Conservation (phyloP, 2,797 vertebrate species). For the Macropus fuliginosus region DNA sequence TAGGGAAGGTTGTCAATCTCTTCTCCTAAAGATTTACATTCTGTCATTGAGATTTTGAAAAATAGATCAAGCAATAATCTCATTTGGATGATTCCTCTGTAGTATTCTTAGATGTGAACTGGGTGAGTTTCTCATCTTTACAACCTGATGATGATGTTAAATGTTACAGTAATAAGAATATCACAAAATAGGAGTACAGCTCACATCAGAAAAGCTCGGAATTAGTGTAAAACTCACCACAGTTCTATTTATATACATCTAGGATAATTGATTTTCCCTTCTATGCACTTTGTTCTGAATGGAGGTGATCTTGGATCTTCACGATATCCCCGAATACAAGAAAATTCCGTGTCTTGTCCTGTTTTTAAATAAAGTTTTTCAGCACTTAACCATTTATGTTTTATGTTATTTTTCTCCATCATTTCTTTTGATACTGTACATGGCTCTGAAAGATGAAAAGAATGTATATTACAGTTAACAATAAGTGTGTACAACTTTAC, state of each 20-base stretch:
- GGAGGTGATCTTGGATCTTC: rapidly evolving
- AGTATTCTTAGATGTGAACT: too few species aligned
- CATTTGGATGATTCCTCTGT: too few species aligned
- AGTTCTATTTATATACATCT: rapidly evolving
- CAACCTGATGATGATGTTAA: too few species aligned
- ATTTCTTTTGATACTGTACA: slow-evolving; percentile 16
- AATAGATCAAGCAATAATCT: too few species aligned
- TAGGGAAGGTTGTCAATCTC: too few species aligned
- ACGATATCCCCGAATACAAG: rapidly evolving
- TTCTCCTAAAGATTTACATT: too few species aligned
- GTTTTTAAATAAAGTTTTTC: background rate
- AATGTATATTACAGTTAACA: background rate
- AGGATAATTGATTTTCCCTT: background rate
- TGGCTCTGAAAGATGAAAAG: slow-evolving; percentile 10
- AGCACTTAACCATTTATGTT: rapidly evolving
- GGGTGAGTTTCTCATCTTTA: too few species aligned
- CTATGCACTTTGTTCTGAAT: rapidly evolving
- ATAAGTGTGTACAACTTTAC: too few species aligned
- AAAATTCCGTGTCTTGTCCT: background rate
- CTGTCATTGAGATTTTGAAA: too few species aligned
- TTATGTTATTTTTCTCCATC: background rate
- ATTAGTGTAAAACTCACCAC: background rate
- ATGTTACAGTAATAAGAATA: too few species aligned
- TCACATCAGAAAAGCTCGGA: background rate
- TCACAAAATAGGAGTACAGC: too few species aligned